Evolutionary conservation across 1,140 invertebrate genomes (phyloP).

Genomic region (Papilio machaon): DNA sequence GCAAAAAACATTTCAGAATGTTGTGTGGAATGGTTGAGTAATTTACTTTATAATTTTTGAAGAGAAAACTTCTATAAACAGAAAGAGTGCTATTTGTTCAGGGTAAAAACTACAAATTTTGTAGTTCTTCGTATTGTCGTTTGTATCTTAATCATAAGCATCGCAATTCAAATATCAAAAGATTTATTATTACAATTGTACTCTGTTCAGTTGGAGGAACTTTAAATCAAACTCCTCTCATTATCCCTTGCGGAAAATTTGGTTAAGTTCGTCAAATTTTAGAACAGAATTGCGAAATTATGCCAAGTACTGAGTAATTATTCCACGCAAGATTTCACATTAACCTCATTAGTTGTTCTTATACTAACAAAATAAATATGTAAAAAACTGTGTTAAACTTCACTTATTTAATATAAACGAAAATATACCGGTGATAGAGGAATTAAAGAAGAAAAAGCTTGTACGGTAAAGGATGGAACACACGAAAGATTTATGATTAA

Average conservation of each 20-base stretch:
- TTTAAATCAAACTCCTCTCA: conserved; percentile 19
- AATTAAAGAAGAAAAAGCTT: too few species aligned
- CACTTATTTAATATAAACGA: too few species aligned
- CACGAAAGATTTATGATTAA: too few species aligned
- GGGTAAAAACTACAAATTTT: not conserved
- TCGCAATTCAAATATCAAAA: not conserved
- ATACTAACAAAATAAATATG: not conserved
- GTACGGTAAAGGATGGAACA: too few species aligned
- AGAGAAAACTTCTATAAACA: not conserved
- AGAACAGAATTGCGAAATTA: conserved; percentile 25
- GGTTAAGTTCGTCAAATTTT: conserved; percentile 23
- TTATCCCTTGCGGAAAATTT: conserved; percentile 17
- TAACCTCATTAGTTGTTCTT: not conserved
- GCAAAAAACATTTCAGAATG: conserved; percentile 7
- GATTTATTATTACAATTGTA: not conserved
- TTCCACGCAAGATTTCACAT: conserved; percentile 1
- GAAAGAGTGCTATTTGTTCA: not conserved
- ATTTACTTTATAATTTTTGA: not conserved
- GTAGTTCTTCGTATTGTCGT: too few species aligned
- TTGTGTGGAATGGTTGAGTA: not conserved
- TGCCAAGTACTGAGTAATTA: conserved; percentile 18
- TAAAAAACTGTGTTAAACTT: too few species aligned
- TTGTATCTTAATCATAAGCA: not conserved
- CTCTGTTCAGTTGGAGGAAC: not conserved
- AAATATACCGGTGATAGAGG: too few species aligned